Evolutionary conservation across 2,113 vertebrate species (phyloP).

Genomic region (Ciconia boyciana): DNA sequence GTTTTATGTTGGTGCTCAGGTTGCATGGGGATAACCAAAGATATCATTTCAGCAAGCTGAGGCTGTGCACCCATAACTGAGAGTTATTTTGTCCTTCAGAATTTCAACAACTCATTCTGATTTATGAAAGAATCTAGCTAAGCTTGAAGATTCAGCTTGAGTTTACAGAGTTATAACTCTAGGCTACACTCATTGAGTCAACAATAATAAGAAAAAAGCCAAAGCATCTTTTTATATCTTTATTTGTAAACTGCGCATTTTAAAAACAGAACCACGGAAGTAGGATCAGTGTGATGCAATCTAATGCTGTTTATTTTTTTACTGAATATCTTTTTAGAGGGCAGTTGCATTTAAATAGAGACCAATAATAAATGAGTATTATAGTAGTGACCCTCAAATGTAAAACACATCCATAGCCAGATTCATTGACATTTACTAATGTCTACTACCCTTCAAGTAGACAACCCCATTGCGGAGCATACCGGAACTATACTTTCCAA

Average conservation of each 20-base stretch:
- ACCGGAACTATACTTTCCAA: not conserved
- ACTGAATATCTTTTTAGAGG: not conserved
- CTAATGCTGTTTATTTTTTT: not conserved
- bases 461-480: not conserved
- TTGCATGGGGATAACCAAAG: not conserved
- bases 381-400: not conserved
- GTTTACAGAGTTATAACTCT: constrained; percentile 14
- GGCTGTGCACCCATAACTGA: not conserved
- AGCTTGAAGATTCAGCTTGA: constrained; percentile 31
- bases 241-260: not conserved
- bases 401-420: not conserved
- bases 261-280: not conserved
- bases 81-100: constrained; percentile 36
- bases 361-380: not conserved
- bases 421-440: not conserved
- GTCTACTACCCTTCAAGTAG: not conserved
- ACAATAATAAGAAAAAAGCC: not conserved
- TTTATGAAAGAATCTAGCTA: constrained; percentile 8
- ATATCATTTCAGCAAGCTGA: not conserved
- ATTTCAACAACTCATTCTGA: constrained; percentile 14
- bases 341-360: not conserved
- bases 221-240: not conserved
- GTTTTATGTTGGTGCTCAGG: not conserved
- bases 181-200: not conserved
- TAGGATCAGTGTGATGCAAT: not conserved